phyloP scores from a whole-genome alignment of 2,888 invertebrate genomes.

The Brenthis daphne region DNA sequence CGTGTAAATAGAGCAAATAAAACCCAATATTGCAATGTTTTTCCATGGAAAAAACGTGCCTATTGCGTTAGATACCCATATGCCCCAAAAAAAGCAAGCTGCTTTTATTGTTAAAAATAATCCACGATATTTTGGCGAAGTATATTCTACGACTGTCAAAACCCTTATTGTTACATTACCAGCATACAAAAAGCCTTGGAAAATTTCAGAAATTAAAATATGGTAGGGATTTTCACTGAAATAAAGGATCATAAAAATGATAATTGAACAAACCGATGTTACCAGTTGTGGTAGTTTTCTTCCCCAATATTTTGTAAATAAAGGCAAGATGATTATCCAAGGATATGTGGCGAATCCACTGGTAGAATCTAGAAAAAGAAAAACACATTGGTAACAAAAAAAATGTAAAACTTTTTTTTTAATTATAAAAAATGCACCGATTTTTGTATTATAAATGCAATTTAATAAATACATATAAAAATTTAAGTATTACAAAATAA shows the following conservation, averaged over 20 bases:
- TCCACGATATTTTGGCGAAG: slow-evolving; percentile 46
- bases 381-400: slow-evolving; percentile 22
- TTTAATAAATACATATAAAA: too few species aligned
- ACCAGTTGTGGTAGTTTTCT: neutral
- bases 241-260: neutral
- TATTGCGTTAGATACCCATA: slow-evolving; percentile 50
- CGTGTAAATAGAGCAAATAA: slow-evolving; percentile 24
- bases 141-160: slow-evolving; percentile 48
- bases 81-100: slow-evolving; percentile 48
- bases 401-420: too few species aligned
- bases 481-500: too few species aligned
- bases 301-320: neutral
- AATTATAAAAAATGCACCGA: too few species aligned
- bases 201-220: neutral
- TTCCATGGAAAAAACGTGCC: slow-evolving; percentile 50
- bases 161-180: slow-evolving; percentile 44
- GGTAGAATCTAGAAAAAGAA: slow-evolving; percentile 28
- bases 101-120: slow-evolving; percentile 48
- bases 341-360: slow-evolving; percentile 18
- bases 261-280: neutral
- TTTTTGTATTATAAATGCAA: too few species aligned
- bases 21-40: slow-evolving; percentile 44
- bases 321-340: neutral
- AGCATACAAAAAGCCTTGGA: slow-evolving; percentile 38
- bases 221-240: neutral